Evolutionary conservation across 23 tunicate species (phyloP), one percentile per base, ranked within the genome.

Genomic region (Botrylloides violaceus): DNA sequence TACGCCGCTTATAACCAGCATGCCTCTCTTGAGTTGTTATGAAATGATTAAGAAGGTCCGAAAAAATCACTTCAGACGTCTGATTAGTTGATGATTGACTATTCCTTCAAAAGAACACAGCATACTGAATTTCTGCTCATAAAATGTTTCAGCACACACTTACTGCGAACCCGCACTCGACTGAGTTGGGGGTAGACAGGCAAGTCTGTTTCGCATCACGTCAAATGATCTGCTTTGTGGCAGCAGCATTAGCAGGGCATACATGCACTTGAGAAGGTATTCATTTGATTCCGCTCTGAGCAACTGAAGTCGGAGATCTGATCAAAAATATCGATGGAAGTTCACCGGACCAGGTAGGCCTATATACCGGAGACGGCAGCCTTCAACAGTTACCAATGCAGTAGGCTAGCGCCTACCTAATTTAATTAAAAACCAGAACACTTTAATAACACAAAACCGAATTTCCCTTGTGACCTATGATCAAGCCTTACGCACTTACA

Each of bases 171-270:
- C 75, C 20, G 72, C 29, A 26, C 25, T 18, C 3, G 34, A 24
- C 6, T 75, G 79, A 30, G 59, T 58, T 21, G 75, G 66, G 18
- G 97, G 97, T 4, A 90, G 81, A 33, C 85, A 76, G 39, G 81
- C 71, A 33, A 90, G 61, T 24, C 97, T 72, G 57, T 90, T 77
- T 39, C 68, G 72, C 3, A 90, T 43, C 21, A 79, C 79, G 43
- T 83, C 79, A 34, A 78, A 90, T 0, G 97, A 90, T 15, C 79
- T 32, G 34, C 90, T 80, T 39, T 90, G 97, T 0, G 97, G 97
- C 3, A 90, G 81, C n/a, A 90, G 66, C 97, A 90, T 90, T 34
- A 90, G 73, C 3, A 90, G 35, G 5, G 97, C 80, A 62, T 90
- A 90, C 61, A 90, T 29, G 9, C 80, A 55, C 43, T 90, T 90